Conservation (phyloP, 2,888 invertebrate species). For the Tachina lurida region DNA sequence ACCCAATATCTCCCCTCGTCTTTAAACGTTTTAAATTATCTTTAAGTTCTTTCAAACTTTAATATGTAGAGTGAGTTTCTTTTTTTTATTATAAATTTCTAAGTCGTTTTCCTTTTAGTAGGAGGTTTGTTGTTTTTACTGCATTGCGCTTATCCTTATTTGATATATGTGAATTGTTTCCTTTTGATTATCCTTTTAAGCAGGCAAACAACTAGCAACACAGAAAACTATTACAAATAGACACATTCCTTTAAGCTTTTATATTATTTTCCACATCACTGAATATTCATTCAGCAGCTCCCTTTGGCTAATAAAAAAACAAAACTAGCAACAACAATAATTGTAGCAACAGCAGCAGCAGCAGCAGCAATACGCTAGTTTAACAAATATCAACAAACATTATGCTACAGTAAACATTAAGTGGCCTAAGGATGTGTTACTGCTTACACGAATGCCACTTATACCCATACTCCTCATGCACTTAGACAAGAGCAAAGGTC, state of each 20-base stretch:
- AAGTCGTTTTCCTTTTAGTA: slow-evolving; percentile 74
- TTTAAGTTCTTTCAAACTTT: slow-evolving; percentile 32
- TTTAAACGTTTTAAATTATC: slow-evolving; percentile 30
- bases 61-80: background rate
- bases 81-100: slow-evolving; percentile 1
- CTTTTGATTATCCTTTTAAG: slow-evolving; percentile 70
- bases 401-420: slow-evolving; percentile 62
- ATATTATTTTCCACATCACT: slow-evolving; percentile 71
- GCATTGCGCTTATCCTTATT: slow-evolving; percentile 83
- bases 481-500: slow-evolving; percentile 9
- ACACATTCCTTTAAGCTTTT: slow-evolving; percentile 63
- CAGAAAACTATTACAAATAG: slow-evolving; percentile 5
- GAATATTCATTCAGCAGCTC: slow-evolving; percentile 63
- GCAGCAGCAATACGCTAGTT: slow-evolving; percentile 61
- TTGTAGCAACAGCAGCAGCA: background rate
- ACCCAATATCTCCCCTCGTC: background rate
- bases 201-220: slow-evolving; percentile 54
- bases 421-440: slow-evolving; percentile 65
- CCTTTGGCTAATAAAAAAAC: slow-evolving; percentile 49
- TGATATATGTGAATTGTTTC: slow-evolving; percentile 82
- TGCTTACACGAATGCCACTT: slow-evolving; percentile 9
- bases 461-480: background rate
- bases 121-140: slow-evolving; percentile 81
- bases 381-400: slow-evolving; percentile 67
- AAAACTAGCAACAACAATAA: slow-evolving; percentile 13